phyloP scores from a whole-genome alignment of 23 tunicate species.

The Trididemnum nubilum region DNA sequence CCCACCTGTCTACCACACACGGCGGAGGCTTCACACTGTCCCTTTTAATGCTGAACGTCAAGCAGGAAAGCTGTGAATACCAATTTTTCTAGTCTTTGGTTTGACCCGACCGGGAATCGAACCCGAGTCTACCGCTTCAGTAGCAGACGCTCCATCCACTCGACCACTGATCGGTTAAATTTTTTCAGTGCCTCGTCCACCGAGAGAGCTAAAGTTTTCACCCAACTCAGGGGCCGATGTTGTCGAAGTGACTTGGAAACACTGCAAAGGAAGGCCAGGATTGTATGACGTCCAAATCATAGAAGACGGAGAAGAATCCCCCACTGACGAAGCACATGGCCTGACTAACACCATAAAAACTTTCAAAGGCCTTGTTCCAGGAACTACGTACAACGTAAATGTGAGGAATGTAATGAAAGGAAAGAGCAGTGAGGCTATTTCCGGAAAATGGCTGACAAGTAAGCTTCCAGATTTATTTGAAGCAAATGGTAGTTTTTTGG shows the following conservation, averaged over 20 bases:
- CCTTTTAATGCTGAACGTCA: too few species aligned
- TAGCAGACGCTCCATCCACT: too few species aligned
- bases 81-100: too few species aligned
- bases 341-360: constrained; percentile 20
- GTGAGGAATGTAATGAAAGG: constrained; percentile 63
- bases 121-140: too few species aligned
- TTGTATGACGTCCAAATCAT: constrained; percentile 37
- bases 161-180: too few species aligned
- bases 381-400: constrained; percentile 50
- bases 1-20: too few species aligned
- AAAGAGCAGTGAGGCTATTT: constrained; percentile 53
- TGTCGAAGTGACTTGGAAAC: constrained; percentile 57
- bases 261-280: constrained; percentile 65
- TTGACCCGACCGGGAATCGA: too few species aligned
- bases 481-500: neutral
- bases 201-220: constrained; percentile 45
- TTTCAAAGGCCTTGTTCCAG: constrained; percentile 64
- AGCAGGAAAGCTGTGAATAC: too few species aligned
- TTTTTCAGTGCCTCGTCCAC: constrained; percentile 73
- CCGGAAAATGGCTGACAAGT: constrained; percentile 57
- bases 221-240: constrained; percentile 19
- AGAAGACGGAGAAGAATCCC: constrained; percentile 51
- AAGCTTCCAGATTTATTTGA: neutral
- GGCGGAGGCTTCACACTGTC: too few species aligned
- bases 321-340: constrained; percentile 30